A percentile compares a stretch with the other conserved stretches of the same genome.
Conservation (phyloP, 2,888 invertebrate genomes). For the Dryobota labecula region DNA sequence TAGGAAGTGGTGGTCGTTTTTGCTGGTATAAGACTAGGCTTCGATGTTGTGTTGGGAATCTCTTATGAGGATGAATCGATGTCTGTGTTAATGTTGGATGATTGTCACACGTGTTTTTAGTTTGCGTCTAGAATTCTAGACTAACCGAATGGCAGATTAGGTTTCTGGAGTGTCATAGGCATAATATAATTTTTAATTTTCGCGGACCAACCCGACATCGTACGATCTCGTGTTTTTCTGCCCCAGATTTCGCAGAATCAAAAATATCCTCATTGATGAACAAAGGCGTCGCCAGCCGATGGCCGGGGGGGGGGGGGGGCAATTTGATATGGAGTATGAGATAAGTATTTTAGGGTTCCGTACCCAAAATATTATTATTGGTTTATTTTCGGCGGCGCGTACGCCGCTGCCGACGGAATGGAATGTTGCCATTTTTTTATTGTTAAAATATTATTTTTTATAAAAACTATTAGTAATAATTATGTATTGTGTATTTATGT, state of each 20-base stretch:
- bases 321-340: no score
- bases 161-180: background rate
- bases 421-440: no score
- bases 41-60: conserved; percentile 24
- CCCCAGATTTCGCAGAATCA: background rate
- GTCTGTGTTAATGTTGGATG: background rate
- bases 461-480: no score
- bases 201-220: background rate
- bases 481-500: no score
- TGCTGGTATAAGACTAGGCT: conserved; percentile 13
- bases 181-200: background rate
- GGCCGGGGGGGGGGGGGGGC: no score
- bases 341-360: no score
- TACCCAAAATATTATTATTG: no score
- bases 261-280: background rate
- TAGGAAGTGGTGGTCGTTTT: conserved; percentile 43
- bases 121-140: background rate
- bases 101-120: background rate
- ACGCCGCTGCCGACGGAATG: no score
- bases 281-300: no score
- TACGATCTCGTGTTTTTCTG: background rate
- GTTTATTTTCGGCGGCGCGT: no score
- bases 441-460: no score
- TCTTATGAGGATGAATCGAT: conserved; percentile 21
- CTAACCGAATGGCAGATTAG: background rate